Evolutionary conservation across 2,113 vertebrate species (phyloP), one percentile per base, ranked within the genome.

Genomic region (Melanerpes aurifrons): DNA sequence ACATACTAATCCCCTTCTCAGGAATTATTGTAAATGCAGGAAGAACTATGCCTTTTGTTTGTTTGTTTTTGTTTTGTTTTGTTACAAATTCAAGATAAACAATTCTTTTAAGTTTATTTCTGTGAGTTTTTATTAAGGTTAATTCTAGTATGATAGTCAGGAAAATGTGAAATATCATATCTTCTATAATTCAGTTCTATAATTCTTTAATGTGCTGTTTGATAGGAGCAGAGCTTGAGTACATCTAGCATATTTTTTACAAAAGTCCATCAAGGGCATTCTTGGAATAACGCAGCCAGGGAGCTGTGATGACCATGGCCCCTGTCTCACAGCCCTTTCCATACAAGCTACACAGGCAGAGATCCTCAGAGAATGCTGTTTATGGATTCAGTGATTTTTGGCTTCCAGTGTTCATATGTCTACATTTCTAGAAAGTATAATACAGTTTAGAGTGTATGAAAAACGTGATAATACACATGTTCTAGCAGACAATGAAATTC

Each of bases 211-310:
- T 50, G 19, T 25, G 5, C 20, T 66, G 9, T 62, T 75, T 73
- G 35, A 35, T 69, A 31, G 8, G 1, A 69, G 12, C 67, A 25
- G 10, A 53, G 19, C 26, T 59, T 54, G n/a, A 58, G 11, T 72
- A 75, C 9, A 58, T 7, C 8, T 35, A 59, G 2, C 7, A 29
- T 32, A 50, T 13, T 21, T 40, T 61, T 74, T 88, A 71, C 29
- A 0, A 5, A 80, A 73, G 10, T 43, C 3, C 0, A 0, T 69
- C 25, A 26, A 0, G 0, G 14, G 10, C 8, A 35, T 2, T 50
- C 10, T 14, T 43, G 8, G 13, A 7, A 5, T 83, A 15, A 32
- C 6, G 7, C 12, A 18, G 9, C 29, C 21, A 63, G 18, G 43
- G 91, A 71, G 43, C 8, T 35, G 35, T 45, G 22, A 63, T 32